Percentiles rank a stretch among this genome's conserved stretches.
Conservation (phyloP, 2,888 invertebrate genomes). For the Galeruca laticollis region DNA sequence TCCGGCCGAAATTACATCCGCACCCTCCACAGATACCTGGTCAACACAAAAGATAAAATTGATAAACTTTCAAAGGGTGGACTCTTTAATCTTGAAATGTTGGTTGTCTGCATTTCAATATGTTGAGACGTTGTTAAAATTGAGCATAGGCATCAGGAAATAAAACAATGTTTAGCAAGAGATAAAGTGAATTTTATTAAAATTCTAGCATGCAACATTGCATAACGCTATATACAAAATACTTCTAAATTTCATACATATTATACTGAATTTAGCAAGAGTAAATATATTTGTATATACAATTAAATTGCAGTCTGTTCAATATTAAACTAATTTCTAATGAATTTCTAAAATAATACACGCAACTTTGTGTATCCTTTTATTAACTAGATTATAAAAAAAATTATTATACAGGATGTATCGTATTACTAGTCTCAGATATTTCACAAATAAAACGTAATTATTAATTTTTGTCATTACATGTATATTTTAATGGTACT, state of each 20-base stretch:
- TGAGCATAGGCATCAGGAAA: background rate
- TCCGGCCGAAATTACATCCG: too few species aligned
- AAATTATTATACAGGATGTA: slow-evolving; percentile 32
- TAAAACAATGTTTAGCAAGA: slow-evolving; percentile 51
- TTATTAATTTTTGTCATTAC: too few species aligned
- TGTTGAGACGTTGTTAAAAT: background rate
- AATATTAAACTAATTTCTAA: slow-evolving; percentile 50
- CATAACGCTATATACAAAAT: slow-evolving; percentile 63
- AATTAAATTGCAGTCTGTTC: slow-evolving; percentile 59
- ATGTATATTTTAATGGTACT: too few species aligned
- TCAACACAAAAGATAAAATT: too few species aligned
- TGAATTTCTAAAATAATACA: slow-evolving; percentile 52
- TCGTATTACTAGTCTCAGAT: background rate
- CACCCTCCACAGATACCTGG: too few species aligned
- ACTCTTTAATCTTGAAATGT: too few species aligned
- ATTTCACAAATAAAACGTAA: too few species aligned
- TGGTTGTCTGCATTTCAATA: background rate
- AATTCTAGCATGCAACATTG: slow-evolving; percentile 63
- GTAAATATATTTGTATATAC: slow-evolving; percentile 53
- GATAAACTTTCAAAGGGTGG: too few species aligned
- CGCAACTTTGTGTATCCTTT: slow-evolving; percentile 48
- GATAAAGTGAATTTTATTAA: slow-evolving; percentile 64
- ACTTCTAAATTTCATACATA: slow-evolving; percentile 58
- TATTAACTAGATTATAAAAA: slow-evolving; percentile 38
- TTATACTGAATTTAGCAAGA: slow-evolving; percentile 58